Evolutionary conservation across 2,888 invertebrate genomes (phyloP), one percentile per base, ranked within the genome.

Genomic region (Carpatolechia fugitivella): DNA sequence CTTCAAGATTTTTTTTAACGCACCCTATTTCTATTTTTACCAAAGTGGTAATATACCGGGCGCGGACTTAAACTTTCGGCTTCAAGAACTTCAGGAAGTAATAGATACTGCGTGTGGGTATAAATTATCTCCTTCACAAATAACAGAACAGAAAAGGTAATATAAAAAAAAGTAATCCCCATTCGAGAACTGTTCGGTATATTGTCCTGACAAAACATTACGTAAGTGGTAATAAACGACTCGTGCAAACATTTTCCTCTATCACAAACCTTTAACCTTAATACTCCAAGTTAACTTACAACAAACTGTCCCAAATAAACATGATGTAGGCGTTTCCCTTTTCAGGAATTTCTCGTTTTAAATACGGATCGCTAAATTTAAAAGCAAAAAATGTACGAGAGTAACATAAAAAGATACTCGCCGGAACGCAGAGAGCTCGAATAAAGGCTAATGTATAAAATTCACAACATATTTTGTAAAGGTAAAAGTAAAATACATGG

Each of bases 401-500:
- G 7, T 1, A 6, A 24, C n/a, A 11, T 31, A 47, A 47, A 47
- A 16, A 47, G 14, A 47, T 31, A 47, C 47, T 31, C 47, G 14
- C 3, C 8, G 16, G 35, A 16, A 35, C 16, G 49, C 16, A 7
- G 49, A 49, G 49, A 20, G 35, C 35, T 7, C 30, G 13, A 49
- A 49, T 49, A 49, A 49, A 49, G 35, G 49, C 35, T 35, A 49
- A 49, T 49, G 49, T 49, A 35, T 10, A 20, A 24, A 30, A 53
- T 36, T 46, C 44, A 35, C 35, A 49, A 49, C 35, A 49, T 49
- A 35, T 55, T 51, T 47, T 4, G 51, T 11, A 48, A 14, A 38
- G 10, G 54, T 8, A 47, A 54, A 54, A 47, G 47, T 54, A 38
- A 54, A 38, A n/a, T 36, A 50, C 24, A 36, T 50, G 10, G 33